Evolutionary conservation across 2,113 vertebrate genomes (phyloP).

Genomic region (Ursus arctos): DNA sequence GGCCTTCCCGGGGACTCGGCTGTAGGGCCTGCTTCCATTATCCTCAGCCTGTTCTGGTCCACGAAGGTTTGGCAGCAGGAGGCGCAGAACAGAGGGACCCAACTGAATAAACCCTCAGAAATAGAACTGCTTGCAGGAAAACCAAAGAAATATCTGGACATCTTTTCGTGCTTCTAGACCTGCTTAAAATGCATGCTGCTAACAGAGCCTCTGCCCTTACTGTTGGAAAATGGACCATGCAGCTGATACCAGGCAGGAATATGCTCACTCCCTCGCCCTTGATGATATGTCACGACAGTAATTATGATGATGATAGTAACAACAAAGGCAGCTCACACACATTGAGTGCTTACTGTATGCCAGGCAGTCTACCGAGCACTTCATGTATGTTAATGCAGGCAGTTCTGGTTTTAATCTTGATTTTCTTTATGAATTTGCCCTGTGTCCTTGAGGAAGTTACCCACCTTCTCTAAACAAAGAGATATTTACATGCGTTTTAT

Average conservation of each 20-base stretch:
- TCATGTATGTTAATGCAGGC: neutral
- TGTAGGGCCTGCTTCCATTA: neutral
- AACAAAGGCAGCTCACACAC: neutral
- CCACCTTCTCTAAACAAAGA: constrained; percentile 4
- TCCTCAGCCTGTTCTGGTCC: neutral
- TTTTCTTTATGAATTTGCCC: neutral
- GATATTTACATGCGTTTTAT: neutral
- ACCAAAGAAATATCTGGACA: neutral
- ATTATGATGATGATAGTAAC: neutral
- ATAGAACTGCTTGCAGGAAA: neutral
- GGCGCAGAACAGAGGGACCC: neutral
- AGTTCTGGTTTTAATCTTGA: neutral
- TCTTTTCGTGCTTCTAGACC: neutral
- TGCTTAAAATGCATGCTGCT: neutral
- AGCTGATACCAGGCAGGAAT: neutral
- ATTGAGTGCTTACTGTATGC: neutral
- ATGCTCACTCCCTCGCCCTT: neutral
- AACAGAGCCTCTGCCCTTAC: neutral
- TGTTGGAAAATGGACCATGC: neutral
- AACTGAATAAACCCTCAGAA: neutral
- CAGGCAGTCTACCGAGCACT: neutral
- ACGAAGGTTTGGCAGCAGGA: neutral
- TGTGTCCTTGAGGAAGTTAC: neutral
- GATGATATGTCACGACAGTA: neutral
- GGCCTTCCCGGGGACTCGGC: neutral